Base-by-base conservation (phyloP, 1,140 invertebrate species). In the Galleria mellonella region DNA sequence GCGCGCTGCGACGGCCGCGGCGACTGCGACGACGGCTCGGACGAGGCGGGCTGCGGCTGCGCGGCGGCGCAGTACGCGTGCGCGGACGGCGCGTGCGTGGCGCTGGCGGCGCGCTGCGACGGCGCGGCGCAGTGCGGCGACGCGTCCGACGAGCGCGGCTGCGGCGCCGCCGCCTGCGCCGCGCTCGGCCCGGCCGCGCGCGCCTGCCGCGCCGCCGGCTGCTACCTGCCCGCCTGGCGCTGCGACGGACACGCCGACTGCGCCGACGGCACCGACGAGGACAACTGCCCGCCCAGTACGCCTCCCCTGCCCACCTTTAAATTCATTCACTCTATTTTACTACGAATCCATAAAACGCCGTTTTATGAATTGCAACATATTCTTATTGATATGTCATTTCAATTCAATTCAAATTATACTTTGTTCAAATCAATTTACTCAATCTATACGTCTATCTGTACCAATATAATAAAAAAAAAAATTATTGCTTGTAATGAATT, bases 1-100 rank as follows among this genome's bases (percentile, higher is more conserved):
- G 91, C 91, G 90, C 74, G 92, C 6, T 97, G 95, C 79, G 94
- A 97, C 82, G 90, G 89, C 7, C 91, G 92, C 55, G 73, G 87
- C 32, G 96, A 98, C 72, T 98, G 96, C 72, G 92, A 90, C 67
- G 95, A 97, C 68, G 91, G 90, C 44, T 92, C 90, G 9, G 97
- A 98, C 71, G 95, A 97, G 70, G 51, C 76, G 6, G 89, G 89
- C 65, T 94, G 93, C 61, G 65, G 72, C 36, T 89, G 88, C 27
- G 57, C 65, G 2, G n/a, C 52, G 0, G 27, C 48, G 2, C 65
- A 69, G 13, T 88, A 85, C 57, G 73, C 85, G 30, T 92, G 91
- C 51, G 62, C 70, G 6, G 88, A 88, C 59, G 89, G 89, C 0
- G 75, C 72, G 39, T 93, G 91, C 64, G 90, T 92, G 50, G 70